Conservation (phyloP, 2,888 invertebrate species). For the Germaria angustata region DNA sequence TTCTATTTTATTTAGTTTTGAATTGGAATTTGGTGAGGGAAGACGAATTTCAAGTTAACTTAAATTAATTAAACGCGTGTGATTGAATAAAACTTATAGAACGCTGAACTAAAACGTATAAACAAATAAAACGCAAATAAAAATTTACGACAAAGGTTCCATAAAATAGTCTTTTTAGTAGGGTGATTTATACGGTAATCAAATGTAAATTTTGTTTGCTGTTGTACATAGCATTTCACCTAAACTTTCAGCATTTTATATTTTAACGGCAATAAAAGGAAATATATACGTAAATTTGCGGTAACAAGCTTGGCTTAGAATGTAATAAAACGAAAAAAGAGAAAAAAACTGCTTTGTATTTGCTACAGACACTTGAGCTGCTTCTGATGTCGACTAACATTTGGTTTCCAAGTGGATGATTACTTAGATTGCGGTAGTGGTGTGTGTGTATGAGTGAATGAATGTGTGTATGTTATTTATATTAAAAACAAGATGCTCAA, state of each 20-base stretch:
- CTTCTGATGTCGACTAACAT: background rate
- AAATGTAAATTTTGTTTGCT: background rate
- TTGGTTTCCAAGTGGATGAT: background rate
- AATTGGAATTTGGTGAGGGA: conserved; percentile 39
- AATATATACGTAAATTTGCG: conserved; percentile 18
- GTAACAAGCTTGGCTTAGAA: conserved; percentile 42
- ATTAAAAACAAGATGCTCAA: conserved; percentile 50
- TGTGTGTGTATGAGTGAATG: too few relatives aligned
- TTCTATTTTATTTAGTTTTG: conserved; percentile 49
- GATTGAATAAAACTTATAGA: background rate
- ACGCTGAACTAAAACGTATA: background rate
- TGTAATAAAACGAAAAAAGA: conserved; percentile 15
- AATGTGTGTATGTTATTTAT: background rate
- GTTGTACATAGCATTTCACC: background rate
- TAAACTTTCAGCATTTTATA: too few relatives aligned
- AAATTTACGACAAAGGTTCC: background rate
- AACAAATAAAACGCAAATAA: conserved; percentile 44
- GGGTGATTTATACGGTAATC: background rate
- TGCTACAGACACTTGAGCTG: background rate
- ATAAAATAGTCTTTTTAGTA: background rate
- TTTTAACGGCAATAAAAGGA: conserved; percentile 14
- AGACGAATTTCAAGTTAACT: background rate
- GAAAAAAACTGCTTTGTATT: background rate
- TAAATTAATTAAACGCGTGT: conserved; percentile 1
- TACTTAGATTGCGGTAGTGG: background rate